Conservation (phyloP, 1,140 invertebrate species). For the Drosophila hydei region DNA sequence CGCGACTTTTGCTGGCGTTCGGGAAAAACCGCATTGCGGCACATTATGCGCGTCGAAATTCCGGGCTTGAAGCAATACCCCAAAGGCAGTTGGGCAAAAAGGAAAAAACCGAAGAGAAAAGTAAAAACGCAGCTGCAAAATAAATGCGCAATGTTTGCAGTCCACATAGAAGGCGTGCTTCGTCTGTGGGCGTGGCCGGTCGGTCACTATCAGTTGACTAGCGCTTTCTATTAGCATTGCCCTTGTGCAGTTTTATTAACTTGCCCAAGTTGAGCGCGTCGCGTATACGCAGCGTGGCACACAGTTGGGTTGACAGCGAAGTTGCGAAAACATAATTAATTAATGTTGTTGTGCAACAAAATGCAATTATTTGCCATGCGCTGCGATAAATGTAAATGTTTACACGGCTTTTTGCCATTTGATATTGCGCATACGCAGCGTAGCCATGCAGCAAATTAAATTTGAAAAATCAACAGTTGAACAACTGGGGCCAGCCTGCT, state of each 20-base stretch:
- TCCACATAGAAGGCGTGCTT: conserved; percentile 14
- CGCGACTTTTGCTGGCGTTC: conserved; percentile 62
- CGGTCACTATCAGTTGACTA: conserved; percentile 15
- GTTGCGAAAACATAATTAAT: conserved; percentile 58
- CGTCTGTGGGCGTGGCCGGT: conserved; percentile 26
- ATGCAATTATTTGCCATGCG: conserved; percentile 43
- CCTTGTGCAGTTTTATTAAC: conserved; percentile 52
- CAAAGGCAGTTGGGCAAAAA: conserved; percentile 19
- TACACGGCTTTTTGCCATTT: conserved; percentile 25
- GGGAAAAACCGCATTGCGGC: conserved; percentile 79
- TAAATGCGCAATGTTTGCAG: conserved; percentile 73
- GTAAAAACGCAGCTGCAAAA: conserved; percentile 68
- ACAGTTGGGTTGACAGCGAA: conserved; percentile 1
- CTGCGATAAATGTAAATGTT: conserved; percentile 56
- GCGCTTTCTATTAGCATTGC: conserved; percentile 28
- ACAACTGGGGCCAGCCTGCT: conserved; percentile 1
- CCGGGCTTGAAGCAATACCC: conserved; percentile 56
- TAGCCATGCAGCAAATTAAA: conserved; percentile 30
- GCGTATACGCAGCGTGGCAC: conserved; percentile 23
- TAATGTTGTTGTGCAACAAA: conserved; percentile 68
- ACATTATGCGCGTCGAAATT: conserved; percentile 79
- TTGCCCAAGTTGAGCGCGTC: conserved; percentile 40
- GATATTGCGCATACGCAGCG: conserved; percentile 55
- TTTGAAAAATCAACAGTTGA: conserved; percentile 37
- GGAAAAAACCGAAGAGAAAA: background rate